Evolutionary conservation across 92 coral and sea anemone genomes (phyloP), one percentile per base, ranked within the genome.

Genomic region (Porites evermanni): DNA sequence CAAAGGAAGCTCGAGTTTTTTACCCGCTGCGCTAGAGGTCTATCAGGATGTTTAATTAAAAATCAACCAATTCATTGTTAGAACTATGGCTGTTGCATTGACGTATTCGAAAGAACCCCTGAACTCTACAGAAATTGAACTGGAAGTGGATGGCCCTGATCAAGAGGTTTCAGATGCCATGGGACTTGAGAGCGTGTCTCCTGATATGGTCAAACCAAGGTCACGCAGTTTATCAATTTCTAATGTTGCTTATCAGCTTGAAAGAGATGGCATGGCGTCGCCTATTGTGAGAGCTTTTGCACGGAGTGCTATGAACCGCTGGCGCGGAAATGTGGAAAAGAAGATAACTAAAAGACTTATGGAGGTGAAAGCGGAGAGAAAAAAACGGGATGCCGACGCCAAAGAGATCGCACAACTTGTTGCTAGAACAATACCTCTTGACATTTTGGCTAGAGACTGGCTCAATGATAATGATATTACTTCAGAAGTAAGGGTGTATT

Each of bases 391-490:
- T 51, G 88, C 88, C 0, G 97, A 97, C 32, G 81, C 96, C 7
- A 91, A 91, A 74, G 98, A 95, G 44, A 83, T 95, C 38, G 89
- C 96, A 0, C 91, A 94, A 10, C 83, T 95, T 64, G 92, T 92
- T n/a, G 82, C 98, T 44, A 82, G 99, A 63, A 88, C 88, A 29
- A 89, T 96, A 51, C 98, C 99, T 12, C 69, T 97, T 44, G 99
- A 97, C 85, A 75, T 97, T 19, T 67, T 97, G 53, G 99, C 99
- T 6, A 93, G 87, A 70, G 99, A 97, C 12, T 97, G 99, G 99
- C 86, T 97, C 51, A 89, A 90, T 64, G 91, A 93, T 53, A 97
- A 95, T 77, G 93, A 91, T 23, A 56, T 93, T 16, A 93, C 97
- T 17, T 84, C 92, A 16, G 99, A 97, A 79, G 95, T 91, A 1